Conservation (phyloP, 2,888 invertebrate species). For the Sympetrum striolatum region DNA sequence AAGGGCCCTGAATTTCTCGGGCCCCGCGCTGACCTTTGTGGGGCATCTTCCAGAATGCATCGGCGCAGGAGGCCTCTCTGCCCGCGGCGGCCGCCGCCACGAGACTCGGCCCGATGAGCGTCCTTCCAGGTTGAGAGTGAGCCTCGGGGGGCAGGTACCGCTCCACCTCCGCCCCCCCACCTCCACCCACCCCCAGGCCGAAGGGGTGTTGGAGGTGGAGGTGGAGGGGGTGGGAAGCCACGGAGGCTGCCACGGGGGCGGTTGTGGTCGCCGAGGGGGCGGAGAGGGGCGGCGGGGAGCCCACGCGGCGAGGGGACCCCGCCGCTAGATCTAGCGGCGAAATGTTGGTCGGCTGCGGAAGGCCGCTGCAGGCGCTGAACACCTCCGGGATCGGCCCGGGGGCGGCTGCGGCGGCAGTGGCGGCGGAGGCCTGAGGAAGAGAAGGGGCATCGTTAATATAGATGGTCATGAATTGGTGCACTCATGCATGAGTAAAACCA, state of each 20-base stretch:
- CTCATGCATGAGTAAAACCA: too few relatives aligned
- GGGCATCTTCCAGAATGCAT: constrained; percentile 86
- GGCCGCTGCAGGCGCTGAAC: constrained; percentile 39
- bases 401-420: constrained; percentile 13
- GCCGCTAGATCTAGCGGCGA: constrained; percentile 59
- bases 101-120: constrained; percentile 69
- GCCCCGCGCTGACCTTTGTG: constrained; percentile 73
- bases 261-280: constrained; percentile 59
- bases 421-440: constrained; percentile 22
- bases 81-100: constrained; percentile 70
- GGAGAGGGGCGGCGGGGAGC: constrained; percentile 60
- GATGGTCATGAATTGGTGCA: too few relatives aligned
- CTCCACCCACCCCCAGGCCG: constrained; percentile 34
- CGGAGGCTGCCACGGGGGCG: constrained; percentile 58
- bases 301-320: constrained; percentile 61
- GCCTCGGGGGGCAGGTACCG: constrained; percentile 62
- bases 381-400: constrained; percentile 27
- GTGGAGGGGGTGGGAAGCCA: constrained; percentile 58
- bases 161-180: constrained; percentile 52
- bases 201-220: constrained; percentile 50
- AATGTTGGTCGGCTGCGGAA: constrained; percentile 37
- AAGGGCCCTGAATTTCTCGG: not conserved
- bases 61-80: constrained; percentile 74
- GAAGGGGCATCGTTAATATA: not conserved
- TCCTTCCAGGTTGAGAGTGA: constrained; percentile 57